Evolutionary conservation across 1,140 invertebrate species (phyloP).

Genomic region (Apis laboriosa): DNA sequence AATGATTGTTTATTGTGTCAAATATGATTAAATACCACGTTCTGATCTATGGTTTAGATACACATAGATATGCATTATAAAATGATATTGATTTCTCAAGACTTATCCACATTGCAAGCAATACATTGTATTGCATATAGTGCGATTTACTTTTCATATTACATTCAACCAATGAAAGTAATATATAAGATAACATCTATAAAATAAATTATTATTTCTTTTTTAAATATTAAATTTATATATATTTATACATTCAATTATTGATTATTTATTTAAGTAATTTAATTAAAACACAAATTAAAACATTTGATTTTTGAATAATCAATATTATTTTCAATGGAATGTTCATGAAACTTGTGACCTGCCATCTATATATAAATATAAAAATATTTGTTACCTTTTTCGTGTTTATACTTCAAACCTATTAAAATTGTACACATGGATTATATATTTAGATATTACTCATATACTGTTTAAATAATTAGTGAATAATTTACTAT

Average conservation of each 20-base stretch:
- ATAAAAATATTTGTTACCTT: constrained; percentile 17
- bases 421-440: constrained; percentile 24
- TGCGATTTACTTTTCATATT: neutral
- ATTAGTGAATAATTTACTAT: constrained; percentile 16
- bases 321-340: constrained; percentile 13
- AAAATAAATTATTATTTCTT: neutral
- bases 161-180: neutral
- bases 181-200: neutral
- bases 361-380: constrained; percentile 28
- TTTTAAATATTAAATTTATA: neutral
- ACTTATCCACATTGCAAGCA: constrained; percentile 22
- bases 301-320: neutral
- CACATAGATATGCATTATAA: constrained; percentile 49
- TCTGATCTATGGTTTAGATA: constrained; percentile 44
- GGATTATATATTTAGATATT: constrained; percentile 31
- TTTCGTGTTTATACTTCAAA: constrained; percentile 37
- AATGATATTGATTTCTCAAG: constrained; percentile 55
- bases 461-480: constrained; percentile 8
- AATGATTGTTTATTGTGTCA: constrained; percentile 56
- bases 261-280: neutral
- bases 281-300: neutral
- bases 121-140: neutral
- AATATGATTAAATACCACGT: constrained; percentile 56
- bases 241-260: neutral
- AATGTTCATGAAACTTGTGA: constrained; percentile 34